phyloP scores from a whole-genome alignment of 2,888 invertebrate genomes.

The Drosophila lacicola region DNA sequence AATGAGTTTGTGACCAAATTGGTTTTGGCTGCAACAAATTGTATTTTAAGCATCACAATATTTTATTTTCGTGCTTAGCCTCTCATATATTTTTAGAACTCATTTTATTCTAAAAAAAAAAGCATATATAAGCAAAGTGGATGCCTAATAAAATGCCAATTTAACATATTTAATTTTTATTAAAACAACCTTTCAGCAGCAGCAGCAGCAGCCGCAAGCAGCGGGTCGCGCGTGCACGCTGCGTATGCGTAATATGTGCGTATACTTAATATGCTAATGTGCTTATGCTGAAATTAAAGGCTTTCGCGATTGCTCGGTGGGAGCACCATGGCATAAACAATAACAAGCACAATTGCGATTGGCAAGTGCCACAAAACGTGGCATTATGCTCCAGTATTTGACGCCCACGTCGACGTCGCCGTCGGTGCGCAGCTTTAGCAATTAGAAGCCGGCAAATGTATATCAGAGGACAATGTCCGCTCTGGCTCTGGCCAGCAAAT shows the following conservation, averaged over 20 bases:
- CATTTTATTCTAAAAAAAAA: too few relatives aligned
- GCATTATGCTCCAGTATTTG: conserved; percentile 15
- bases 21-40: too few relatives aligned
- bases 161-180: not conserved
- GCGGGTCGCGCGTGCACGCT: not conserved
- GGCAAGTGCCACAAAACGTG: conserved; percentile 8
- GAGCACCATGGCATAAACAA: not conserved
- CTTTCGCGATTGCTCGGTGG: not conserved
- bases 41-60: too few relatives aligned
- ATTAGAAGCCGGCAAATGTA: conserved; percentile 35
- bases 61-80: too few relatives aligned
- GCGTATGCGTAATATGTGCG: conserved; percentile 4
- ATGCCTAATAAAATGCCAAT: not conserved
- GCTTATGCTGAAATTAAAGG: conserved; percentile 10
- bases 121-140: too few relatives aligned
- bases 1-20: too few relatives aligned
- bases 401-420: not conserved
- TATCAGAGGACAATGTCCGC: not conserved
- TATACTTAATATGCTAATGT: conserved; percentile 11
- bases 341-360: not conserved
- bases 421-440: conserved; percentile 28
- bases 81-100: not conserved
- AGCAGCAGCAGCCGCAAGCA: too few relatives aligned
- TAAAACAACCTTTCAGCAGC: not conserved
- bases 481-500: conserved; percentile 27